Percentiles rank a stretch among this genome's conserved stretches.
phyloP scores from a whole-genome alignment of 2,797 vertebrate species.

The Buphagus erythrorhynchus region DNA sequence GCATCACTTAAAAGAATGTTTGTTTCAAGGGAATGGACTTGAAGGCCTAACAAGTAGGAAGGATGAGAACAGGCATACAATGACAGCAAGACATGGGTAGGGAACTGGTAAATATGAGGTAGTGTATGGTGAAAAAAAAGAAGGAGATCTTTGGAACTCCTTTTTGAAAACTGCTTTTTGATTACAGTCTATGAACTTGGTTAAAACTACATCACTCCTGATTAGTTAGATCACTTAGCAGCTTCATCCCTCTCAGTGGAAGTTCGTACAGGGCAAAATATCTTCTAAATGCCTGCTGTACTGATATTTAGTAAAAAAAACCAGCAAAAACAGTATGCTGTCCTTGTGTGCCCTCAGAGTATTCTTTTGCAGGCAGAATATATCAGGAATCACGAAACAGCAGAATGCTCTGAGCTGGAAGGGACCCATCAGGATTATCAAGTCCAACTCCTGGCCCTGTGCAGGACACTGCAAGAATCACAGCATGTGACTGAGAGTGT shows the following conservation, averaged over 20 bases:
- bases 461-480: neutral
- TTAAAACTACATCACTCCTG: neutral
- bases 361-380: neutral
- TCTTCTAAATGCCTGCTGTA: neutral
- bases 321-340: neutral
- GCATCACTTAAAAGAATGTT: neutral
- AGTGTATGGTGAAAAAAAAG: neutral
- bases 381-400: neutral
- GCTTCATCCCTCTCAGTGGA: neutral
- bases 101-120: neutral
- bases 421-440: too few relatives aligned
- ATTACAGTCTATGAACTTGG: neutral
- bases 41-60: neutral
- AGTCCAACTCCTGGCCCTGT: neutral
- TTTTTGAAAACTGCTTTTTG: neutral
- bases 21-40: neutral
- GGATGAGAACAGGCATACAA: neutral
- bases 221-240: neutral
- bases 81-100: neutral
- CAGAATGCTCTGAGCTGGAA: neutral
- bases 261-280: neutral
- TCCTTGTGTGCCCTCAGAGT: neutral
- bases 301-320: neutral
- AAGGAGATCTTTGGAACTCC: neutral
- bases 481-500: neutral